These are phyloP conservation scores for Amblyopsis hoosieri DNA, from an alignment of 2,797 vertebrate species.

Conservation along the genomic window DNA sequence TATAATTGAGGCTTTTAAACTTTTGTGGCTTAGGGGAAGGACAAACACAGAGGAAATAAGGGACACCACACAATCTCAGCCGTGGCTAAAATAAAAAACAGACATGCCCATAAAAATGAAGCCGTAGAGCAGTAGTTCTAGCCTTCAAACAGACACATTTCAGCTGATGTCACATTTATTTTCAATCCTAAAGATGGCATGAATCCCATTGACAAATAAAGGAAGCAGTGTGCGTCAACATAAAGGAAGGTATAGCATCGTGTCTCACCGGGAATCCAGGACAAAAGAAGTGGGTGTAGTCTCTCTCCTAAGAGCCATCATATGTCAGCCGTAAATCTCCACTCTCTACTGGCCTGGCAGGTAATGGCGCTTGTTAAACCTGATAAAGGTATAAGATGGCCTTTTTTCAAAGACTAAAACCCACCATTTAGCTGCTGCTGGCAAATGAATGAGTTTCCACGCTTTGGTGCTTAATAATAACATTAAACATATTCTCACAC, in stretches of 20 bases:
- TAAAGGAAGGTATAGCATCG: constrained; percentile 44
- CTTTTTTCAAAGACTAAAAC: constrained; percentile 50
- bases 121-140: constrained; percentile 29
- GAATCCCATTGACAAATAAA: constrained; percentile 53
- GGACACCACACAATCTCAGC: constrained; percentile 40
- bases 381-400: constrained; percentile 62
- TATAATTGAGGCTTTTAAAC: constrained; percentile 71
- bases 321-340: constrained; percentile 77
- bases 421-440: constrained; percentile 45
- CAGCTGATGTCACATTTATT: constrained; percentile 51
- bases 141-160: constrained; percentile 36
- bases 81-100: constrained; percentile 52
- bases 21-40: constrained; percentile 56
- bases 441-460: constrained; percentile 36
- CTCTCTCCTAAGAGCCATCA: constrained; percentile 72
- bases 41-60: constrained; percentile 53
- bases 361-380: constrained; percentile 74
- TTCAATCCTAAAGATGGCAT: constrained; percentile 55
- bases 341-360: constrained; percentile 66
- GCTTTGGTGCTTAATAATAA: constrained; percentile 35
- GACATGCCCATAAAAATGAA: constrained; percentile 38
- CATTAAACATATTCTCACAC: constrained; percentile 21
- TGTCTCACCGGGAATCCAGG: constrained; percentile 62
- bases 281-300: constrained; percentile 75
- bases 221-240: constrained; percentile 50